Percentiles rank a stretch among this genome's conserved stretches.
phyloP scores from a whole-genome alignment of 1,140 invertebrate genomes.

The Pogonognathellus flavescens region DNA sequence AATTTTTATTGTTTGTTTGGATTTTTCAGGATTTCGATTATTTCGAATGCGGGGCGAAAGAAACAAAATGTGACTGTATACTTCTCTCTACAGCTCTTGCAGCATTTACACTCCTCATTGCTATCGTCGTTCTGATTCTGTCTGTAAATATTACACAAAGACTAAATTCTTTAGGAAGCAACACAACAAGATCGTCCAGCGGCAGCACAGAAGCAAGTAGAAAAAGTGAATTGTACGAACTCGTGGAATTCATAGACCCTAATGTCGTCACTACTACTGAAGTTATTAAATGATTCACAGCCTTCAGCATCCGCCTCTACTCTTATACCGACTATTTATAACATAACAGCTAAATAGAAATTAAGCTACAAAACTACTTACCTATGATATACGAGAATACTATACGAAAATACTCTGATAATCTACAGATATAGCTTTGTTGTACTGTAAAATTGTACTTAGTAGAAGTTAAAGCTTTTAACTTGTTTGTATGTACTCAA shows the following conservation, averaged over 20 bases:
- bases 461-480: too few species aligned
- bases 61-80: slow-evolving; percentile 55
- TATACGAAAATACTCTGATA: neutral
- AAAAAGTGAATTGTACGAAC: slow-evolving; percentile 8
- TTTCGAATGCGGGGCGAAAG: slow-evolving; percentile 52
- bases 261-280: slow-evolving; percentile 26
- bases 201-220: neutral
- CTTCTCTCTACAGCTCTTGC: slow-evolving; percentile 44
- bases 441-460: too few species aligned
- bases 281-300: slow-evolving; percentile 21
- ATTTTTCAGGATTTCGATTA: slow-evolving; percentile 53
- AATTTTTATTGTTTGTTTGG: neutral
- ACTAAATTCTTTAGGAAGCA: slow-evolving; percentile 10
- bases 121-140: slow-evolving; percentile 53
- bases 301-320: neutral
- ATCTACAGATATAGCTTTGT: too few species aligned
- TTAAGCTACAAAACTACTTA: neutral
- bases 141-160: slow-evolving; percentile 42
- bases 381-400: neutral
- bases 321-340: neutral
- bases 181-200: slow-evolving; percentile 3
- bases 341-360: neutral
- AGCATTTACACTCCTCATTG: slow-evolving; percentile 44
- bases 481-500: too few species aligned
- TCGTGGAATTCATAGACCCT: slow-evolving; percentile 19